phyloP scores from a whole-genome alignment of 2,888 invertebrate genomes.

The Agrochola lota region DNA sequence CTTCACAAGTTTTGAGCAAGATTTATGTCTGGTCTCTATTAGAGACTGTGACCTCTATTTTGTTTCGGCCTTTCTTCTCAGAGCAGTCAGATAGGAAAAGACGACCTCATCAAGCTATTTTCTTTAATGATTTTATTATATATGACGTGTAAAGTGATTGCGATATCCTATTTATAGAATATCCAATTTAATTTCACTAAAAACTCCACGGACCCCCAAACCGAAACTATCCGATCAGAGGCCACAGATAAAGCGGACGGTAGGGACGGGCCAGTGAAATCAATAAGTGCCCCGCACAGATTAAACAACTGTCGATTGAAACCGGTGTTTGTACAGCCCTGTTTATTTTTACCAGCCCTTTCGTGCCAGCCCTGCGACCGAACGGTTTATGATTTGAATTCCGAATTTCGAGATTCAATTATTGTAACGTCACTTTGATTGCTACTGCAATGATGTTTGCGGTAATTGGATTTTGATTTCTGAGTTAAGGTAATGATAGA shows the following conservation, averaged over 20 bases:
- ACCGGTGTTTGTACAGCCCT: slow-evolving; percentile 60
- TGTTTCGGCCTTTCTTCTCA: no score
- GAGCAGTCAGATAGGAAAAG: no score
- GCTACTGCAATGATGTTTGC: slow-evolving; percentile 31
- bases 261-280: slow-evolving; percentile 60
- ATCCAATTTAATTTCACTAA: no score
- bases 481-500: background rate
- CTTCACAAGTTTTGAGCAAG: no score
- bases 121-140: no score
- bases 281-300: slow-evolving; percentile 68
- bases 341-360: slow-evolving; percentile 64
- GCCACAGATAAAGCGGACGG: slow-evolving; percentile 59
- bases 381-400: slow-evolving; percentile 59
- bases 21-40: no score
- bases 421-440: slow-evolving; percentile 52
- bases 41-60: no score
- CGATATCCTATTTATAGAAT: no score
- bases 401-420: slow-evolving; percentile 46
- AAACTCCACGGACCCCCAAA: slow-evolving; percentile 45
- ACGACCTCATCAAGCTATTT: no score
- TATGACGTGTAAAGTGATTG: no score
- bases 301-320: slow-evolving; percentile 67
- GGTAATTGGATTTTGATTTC: slow-evolving; percentile 34
- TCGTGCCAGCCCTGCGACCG: slow-evolving; percentile 47
- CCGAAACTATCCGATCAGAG: slow-evolving; percentile 63